These are phyloP conservation scores for Sarcophaga bullata DNA, from an alignment of 1,140 invertebrate genomes.

Conservation along the genomic window DNA sequence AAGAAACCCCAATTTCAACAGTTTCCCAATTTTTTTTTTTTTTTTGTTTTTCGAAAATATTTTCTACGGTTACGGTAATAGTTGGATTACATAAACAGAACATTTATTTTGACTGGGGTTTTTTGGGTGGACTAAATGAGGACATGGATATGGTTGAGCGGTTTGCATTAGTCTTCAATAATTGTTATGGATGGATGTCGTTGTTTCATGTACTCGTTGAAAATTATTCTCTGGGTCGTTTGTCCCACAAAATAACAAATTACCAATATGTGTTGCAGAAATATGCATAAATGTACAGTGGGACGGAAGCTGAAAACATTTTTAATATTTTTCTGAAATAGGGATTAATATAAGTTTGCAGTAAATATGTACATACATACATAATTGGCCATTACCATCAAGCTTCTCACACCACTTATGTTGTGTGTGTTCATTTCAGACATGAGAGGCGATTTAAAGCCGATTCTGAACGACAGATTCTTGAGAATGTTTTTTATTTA, in stretches of 20 bases:
- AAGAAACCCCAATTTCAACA: not conserved
- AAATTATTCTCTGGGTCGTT: not conserved
- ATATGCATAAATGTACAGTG: constrained; percentile 1
- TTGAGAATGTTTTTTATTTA: too few relatives aligned
- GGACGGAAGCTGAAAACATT: not conserved
- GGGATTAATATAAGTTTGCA: too few relatives aligned
- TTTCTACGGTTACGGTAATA: not conserved
- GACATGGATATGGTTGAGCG: not conserved
- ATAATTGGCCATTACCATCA: too few relatives aligned
- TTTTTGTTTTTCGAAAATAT: too few relatives aligned
- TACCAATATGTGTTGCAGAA: constrained; percentile 8
- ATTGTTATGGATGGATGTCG: constrained; percentile 14
- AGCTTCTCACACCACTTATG: too few relatives aligned
- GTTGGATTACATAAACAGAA: constrained; percentile 10
- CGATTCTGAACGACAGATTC: too few relatives aligned
- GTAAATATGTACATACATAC: too few relatives aligned
- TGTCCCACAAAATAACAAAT: not conserved
- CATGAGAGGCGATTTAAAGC: too few relatives aligned
- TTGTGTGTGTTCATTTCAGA: too few relatives aligned
- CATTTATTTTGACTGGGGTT: not conserved
- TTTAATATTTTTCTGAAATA: too few relatives aligned
- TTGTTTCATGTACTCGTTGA: not conserved
- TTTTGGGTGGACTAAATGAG: constrained; percentile 20
- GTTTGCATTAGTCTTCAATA: constrained; percentile 8
- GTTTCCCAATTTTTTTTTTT: not conserved